Evolutionary conservation across 2,888 invertebrate genomes (phyloP), one percentile per base, ranked within the genome.

Genomic region (Tineola bisselliella): DNA sequence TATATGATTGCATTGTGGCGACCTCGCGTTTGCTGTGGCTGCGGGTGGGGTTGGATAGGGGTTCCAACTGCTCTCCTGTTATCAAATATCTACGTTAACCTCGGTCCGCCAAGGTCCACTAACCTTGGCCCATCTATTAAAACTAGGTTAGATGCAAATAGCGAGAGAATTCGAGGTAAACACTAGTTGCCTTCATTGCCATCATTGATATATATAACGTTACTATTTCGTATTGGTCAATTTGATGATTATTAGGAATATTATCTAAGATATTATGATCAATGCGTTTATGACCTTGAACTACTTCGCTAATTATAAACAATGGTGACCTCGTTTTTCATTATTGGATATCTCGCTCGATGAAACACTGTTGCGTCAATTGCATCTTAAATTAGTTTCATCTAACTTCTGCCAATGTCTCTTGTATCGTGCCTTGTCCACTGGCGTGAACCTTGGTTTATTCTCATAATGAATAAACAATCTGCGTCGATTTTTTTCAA

Each of bases 261-360:
- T 38, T 48, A 17, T 48, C 82, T 83, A 84, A 83, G 83, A 81
- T 84, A 13, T 38, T 38, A 38, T 38, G n/a, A 79, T 84, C 86
- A 84, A 48, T 56, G 56, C 56, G 30, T 18, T 86, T 84, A 84
- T 86, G 86, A 87, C 86, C 86, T 84, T 87, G 86, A 87, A 86
- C 86, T 81, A 84, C 74, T 83, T 86, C 78, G 75, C 73, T 73
- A 77, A 80, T 83, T 79, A 80, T 83, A 83, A 84, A 84, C 77
- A 65, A 62, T 70, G 69, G 74, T 84, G 86, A 81, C 86, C 86
- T 84, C 86, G 84, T 84, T 84, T 79, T 13, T 48, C 48, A 56
- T 56, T 56, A 56, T 56, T 56, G 56, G 31, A 58, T 33, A 33
- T 58, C 58, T 58, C 18, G 54, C 54, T 54, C 25, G n/a, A 17